Conservation (phyloP, 2,113 vertebrate genomes). For the Gobius niger region DNA sequence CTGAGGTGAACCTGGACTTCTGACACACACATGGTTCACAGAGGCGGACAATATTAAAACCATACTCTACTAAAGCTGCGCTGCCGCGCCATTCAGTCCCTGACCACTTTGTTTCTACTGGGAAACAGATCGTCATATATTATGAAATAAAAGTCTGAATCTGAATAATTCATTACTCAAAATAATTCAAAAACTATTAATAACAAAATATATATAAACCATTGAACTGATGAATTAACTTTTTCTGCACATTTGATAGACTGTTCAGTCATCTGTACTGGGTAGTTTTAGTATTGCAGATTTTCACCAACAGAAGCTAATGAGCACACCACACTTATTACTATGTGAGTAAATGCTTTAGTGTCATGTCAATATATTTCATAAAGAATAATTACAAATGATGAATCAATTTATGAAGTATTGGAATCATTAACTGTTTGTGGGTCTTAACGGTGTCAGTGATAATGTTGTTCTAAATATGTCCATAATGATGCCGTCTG, state of each 20-base stretch:
- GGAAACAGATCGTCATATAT: neutral
- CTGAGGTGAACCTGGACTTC: conserved; percentile 67
- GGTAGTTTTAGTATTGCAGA: too few species aligned
- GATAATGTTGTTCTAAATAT: conserved; percentile 35
- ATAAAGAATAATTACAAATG: neutral
- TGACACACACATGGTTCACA: conserved; percentile 40
- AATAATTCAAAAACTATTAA: too few species aligned
- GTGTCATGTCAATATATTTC: too few species aligned
- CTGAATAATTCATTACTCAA: too few species aligned
- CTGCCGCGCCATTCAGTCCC: neutral
- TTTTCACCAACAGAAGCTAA: too few species aligned
- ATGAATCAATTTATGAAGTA: neutral
- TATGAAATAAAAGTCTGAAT: too few species aligned
- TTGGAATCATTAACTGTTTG: neutral
- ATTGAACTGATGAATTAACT: too few species aligned
- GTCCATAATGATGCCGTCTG: conserved; percentile 56
- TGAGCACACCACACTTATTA: too few species aligned
- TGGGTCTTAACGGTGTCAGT: conserved; percentile 6
- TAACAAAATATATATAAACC: too few species aligned
- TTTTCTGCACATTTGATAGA: too few species aligned
- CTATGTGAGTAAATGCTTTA: too few species aligned
- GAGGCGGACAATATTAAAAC: conserved; percentile 18
- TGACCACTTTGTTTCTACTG: neutral
- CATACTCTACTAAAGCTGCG: conserved; percentile 6
- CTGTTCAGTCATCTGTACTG: too few species aligned